Evolutionary conservation across 1,140 invertebrate species (phyloP).

Genomic region (Saccostrea cuccullata): DNA sequence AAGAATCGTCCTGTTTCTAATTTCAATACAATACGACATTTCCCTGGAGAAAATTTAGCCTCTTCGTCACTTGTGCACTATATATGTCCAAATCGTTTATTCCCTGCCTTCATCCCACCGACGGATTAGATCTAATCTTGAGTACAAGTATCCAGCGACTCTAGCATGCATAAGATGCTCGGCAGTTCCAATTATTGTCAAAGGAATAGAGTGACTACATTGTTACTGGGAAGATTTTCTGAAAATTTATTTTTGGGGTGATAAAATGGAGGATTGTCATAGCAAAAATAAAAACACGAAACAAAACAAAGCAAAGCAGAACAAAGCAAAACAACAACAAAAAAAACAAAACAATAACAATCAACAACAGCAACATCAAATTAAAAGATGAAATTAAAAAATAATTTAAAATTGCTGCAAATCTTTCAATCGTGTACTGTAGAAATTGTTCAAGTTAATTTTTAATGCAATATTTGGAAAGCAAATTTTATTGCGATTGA

Average conservation of each 20-base stretch:
- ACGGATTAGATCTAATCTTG: constrained; percentile 1
- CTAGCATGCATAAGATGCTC: not conserved
- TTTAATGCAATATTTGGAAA: not conserved
- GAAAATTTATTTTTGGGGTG: too few relatives aligned
- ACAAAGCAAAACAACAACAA: too few relatives aligned
- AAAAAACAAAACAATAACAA: too few relatives aligned
- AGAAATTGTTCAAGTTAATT: not conserved
- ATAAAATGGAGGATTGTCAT: too few relatives aligned
- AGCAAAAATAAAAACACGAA: too few relatives aligned
- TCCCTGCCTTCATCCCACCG: not conserved
- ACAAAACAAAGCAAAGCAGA: too few relatives aligned
- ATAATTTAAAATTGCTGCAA: not conserved
- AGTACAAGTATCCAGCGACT: not conserved
- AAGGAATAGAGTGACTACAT: not conserved
- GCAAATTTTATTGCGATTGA: not conserved
- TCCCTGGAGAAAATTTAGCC: constrained; percentile 7
- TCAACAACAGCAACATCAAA: too few relatives aligned
- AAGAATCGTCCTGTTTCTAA: constrained; percentile 27
- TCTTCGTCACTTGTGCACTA: constrained; percentile 2
- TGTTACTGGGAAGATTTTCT: too few relatives aligned
- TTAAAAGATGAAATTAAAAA: too few relatives aligned
- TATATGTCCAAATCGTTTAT: constrained; percentile 1
- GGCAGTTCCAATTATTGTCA: not conserved
- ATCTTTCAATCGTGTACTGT: not conserved
- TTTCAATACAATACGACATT: constrained; percentile 25